Conservation (phyloP, 2,888 invertebrate species). For the Bombyx huttoni region DNA sequence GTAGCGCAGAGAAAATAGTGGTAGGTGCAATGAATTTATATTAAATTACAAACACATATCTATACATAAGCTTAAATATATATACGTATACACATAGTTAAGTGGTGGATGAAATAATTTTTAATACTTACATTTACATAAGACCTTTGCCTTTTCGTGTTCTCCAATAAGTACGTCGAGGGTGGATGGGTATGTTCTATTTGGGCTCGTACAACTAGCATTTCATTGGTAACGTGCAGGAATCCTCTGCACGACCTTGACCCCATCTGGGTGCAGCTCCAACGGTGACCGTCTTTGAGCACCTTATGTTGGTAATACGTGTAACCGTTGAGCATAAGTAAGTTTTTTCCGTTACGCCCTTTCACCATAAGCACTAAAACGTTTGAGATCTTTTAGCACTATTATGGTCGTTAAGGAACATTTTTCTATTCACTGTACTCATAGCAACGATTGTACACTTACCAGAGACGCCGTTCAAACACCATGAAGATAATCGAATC, state of each 20-base stretch:
- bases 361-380: conserved; percentile 58
- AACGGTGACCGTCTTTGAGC: conserved; percentile 52
- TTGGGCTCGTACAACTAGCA: conserved; percentile 50
- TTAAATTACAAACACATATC: too few species aligned
- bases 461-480: too few species aligned
- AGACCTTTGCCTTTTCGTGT: conserved; percentile 15
- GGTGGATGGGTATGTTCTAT: conserved; percentile 58
- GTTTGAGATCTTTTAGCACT: background rate
- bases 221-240: conserved; percentile 51
- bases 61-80: too few species aligned
- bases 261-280: conserved; percentile 67
- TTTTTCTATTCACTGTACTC: too few species aligned
- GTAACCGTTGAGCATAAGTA: conserved; percentile 56
- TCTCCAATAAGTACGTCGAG: conserved; percentile 42
- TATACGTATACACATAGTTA: too few species aligned
- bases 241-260: conserved; percentile 60
- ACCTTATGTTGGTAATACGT: conserved; percentile 62
- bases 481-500: too few species aligned
- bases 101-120: background rate
- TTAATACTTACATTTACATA: conserved; percentile 1
- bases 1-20: too few species aligned
- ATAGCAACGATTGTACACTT: too few species aligned
- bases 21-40: too few species aligned
- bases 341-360: conserved; percentile 52
- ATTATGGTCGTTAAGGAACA: background rate